Base-by-base conservation (phyloP, 1,140 invertebrate genomes). In the Trachymyrmex septentrionalis region DNA sequence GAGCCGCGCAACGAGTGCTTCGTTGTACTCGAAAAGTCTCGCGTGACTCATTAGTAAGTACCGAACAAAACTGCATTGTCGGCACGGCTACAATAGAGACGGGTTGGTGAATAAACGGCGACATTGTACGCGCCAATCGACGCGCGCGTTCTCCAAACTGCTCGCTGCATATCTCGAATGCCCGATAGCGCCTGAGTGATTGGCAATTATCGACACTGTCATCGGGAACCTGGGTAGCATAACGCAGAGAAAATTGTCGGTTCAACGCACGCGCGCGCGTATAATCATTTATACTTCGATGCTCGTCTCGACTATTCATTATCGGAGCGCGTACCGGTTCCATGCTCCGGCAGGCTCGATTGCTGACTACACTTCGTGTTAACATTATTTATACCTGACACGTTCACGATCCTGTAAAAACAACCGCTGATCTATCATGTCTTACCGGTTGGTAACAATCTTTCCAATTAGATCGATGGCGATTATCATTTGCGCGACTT, bases 141-240 rank as follows among this genome's bases (percentile, higher is more conserved):
- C 27, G 48, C 27, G 50, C 34, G 66, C 38, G 55, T 84, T 50
- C 38, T 53, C 72, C 10, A 69, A 61, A 85, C 81, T 34, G 63
- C 50, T 50, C 85, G 48, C n/a, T 61, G 71, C 59, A 21, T 90
- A 89, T 87, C 78, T 87, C 86, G 72, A 87, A 73, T 78, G 66
- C 48, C 57, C 61, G 88, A 89, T 90, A 76, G 53, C 19, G 67
- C 14, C 10, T 85, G 89, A 87, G 82, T 86, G 89, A 90, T 90
- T 88, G 89, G 82, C 90, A 90, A 91, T 90, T 88, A 90, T 90
- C 90, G 90, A 69, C 71, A 80, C 90, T 90, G 90, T 88, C 86
- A 69, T 63, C 66, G 55, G 55, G 27, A 57, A n/a, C 55, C 78
- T 71, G 81, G 63, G 76, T 75, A 76, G 80, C 44, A 14, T 61